Evolutionary conservation across 2,797 vertebrate species (phyloP).

Genomic region (Heteromormyrus szaboi): DNA sequence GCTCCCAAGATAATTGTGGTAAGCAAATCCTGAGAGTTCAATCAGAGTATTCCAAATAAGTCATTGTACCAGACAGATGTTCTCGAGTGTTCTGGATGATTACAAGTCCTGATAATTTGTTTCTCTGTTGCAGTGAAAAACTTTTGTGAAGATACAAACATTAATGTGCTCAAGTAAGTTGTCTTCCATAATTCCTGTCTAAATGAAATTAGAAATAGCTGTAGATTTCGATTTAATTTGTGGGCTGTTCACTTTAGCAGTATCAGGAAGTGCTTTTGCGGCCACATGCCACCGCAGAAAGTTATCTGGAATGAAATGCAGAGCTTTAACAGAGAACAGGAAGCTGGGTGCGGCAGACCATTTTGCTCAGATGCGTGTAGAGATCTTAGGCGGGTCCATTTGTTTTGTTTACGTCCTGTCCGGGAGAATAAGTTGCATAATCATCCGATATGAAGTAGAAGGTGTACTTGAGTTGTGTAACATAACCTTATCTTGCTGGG

Average conservation of each 20-base stretch:
- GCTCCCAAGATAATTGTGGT: conserved; percentile 35
- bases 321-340: conserved; percentile 34
- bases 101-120: not conserved
- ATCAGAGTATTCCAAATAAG: not conserved
- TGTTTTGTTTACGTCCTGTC: not conserved
- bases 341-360: conserved; percentile 19
- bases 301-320: conserved; percentile 2
- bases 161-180: conserved; percentile 16
- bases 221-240: not conserved
- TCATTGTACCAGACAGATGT: not conserved
- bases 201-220: not conserved
- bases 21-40: conserved; percentile 32
- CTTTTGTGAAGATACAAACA: conserved; percentile 38
- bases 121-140: conserved; percentile 37
- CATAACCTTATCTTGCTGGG: not conserved
- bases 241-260: not conserved
- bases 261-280: conserved; percentile 13
- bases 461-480: not conserved
- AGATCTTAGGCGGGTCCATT: not conserved
- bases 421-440: not conserved
- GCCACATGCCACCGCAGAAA: not conserved
- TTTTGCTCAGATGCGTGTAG: not conserved
- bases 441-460: not conserved
- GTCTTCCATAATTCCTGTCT: not conserved
- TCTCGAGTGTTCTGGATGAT: not conserved